Evolutionary conservation across 2,797 vertebrate genomes (phyloP).

Genomic region (Xenopus petersii): DNA sequence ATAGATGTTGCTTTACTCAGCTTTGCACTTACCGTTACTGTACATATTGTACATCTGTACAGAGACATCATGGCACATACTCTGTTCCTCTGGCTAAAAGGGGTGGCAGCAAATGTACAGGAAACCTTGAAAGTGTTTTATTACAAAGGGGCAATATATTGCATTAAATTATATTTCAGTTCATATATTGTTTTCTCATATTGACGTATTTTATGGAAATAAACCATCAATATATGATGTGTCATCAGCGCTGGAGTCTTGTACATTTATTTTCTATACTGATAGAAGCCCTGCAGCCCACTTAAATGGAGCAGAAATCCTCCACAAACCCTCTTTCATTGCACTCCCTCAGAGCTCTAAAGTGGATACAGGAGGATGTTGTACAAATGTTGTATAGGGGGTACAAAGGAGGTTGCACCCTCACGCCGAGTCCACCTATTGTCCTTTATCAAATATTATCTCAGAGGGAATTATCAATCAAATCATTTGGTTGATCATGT

Average conservation of each 20-base stretch:
- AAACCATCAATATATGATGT: conserved; percentile 67
- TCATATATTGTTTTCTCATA: conserved; percentile 62
- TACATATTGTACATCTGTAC: conserved; percentile 94
- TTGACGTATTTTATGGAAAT: conserved; percentile 74
- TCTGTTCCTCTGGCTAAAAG: conserved; percentile 60
- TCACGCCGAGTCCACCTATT: too few relatives aligned
- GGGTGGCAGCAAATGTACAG: conserved; percentile 84
- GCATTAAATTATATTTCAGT: conserved; percentile 67
- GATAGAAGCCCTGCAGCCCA: too few relatives aligned
- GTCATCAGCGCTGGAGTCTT: neutral
- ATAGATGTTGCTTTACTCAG: conserved; percentile 69
- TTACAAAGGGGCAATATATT: conserved; percentile 74
- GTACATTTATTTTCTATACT: too few relatives aligned
- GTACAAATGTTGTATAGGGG: too few relatives aligned
- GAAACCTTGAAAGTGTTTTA: conserved; percentile 82
- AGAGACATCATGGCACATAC: conserved; percentile 74
- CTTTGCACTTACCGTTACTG: conserved; percentile 76
- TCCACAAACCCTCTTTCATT: too few relatives aligned
- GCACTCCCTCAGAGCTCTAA: too few relatives aligned
- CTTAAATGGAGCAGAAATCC: too few relatives aligned
- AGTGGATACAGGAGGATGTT: too few relatives aligned
- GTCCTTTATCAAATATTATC: too few relatives aligned
- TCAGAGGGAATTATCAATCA: too few relatives aligned
- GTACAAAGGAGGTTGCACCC: too few relatives aligned
- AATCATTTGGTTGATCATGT: too few relatives aligned